phyloP scores from a whole-genome alignment of 2,797 vertebrate genomes.

The Hydrolagus colliei region DNA sequence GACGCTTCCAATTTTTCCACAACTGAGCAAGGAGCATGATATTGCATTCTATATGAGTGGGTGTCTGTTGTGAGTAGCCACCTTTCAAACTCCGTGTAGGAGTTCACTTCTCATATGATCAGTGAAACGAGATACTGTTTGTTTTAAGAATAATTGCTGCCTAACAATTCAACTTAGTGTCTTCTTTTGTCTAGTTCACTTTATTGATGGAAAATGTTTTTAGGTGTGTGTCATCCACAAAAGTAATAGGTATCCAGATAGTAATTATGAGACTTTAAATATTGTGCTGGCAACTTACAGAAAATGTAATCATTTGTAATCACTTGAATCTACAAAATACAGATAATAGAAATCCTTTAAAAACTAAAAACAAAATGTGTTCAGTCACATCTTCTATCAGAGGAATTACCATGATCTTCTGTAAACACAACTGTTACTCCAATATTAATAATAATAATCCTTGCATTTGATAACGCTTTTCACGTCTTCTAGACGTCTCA shows the following conservation, averaged over 20 bases:
- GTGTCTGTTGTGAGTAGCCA: too few species aligned
- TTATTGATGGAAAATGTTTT: not conserved
- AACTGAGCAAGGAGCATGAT: too few species aligned
- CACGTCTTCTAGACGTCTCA: too few species aligned
- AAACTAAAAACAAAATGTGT: not conserved
- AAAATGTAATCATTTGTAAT: not conserved
- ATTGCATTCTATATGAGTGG: too few species aligned
- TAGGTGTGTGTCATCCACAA: not conserved
- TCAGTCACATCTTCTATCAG: not conserved
- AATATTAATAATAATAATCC: not conserved
- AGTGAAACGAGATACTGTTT: too few species aligned
- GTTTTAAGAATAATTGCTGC: not conserved
- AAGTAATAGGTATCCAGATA: not conserved
- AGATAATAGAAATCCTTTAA: not conserved
- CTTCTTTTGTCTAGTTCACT: not conserved
- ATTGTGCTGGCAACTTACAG: not conserved
- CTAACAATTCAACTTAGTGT: not conserved
- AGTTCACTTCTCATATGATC: too few species aligned
- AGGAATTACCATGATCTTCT: not conserved
- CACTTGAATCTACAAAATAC: not conserved
- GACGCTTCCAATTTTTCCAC: too few species aligned
- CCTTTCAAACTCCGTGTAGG: too few species aligned
- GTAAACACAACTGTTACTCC: not conserved
- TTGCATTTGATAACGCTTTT: too few species aligned
- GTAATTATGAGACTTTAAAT: not conserved